Evolutionary conservation across 2,797 vertebrate species (phyloP), one percentile per base, ranked within the genome.

Genomic region (Rousettus madagascariensis): DNA sequence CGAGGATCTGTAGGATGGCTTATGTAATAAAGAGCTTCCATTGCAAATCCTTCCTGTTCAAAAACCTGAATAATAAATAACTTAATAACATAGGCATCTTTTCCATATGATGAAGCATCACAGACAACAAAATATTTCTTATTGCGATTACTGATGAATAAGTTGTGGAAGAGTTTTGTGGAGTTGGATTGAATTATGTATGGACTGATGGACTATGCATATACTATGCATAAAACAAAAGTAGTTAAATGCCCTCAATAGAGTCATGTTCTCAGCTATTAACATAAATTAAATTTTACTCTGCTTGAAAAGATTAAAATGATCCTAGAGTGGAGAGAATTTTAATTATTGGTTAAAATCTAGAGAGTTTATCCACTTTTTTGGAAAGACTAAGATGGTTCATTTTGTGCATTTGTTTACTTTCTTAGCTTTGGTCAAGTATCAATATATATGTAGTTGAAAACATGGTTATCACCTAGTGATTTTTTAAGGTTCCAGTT

Each of bases 271-370:
- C 77, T 88, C 53, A 85, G 49, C 61, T 85, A n/a, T 79, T 94
- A 71, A 41, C 49, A 86, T 84, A 72, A 93, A 88, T 94, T 91
- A 75, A 78, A 79, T 84, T 88, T 94, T 82, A 66, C 28, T 94
- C 74, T 79, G n/a, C 69, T 95, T 69, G 41, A 80, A 46, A 80
- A 84, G 9, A 90, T 72, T 79, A 49, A 95, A 86, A 38, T 80
- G 88, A 87, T 85, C 53, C 72, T 90, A 88, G 36, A 94, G 38
- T 71, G 24, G 22, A 79, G 41, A 95, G 43, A 65, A 17, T 4
- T 87, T 65, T 91, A 74, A 88, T 91, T 88, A 20, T 85, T 95
- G 49, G 55, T 91, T 96, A 80, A 95, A 77, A 94, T 91, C 41
- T 72, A 49, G 59, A 94, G 55, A 57, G 46, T 82, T 95, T 71